phyloP scores from a whole-genome alignment of 2,113 vertebrate species.

The Lycaon pictus region DNA sequence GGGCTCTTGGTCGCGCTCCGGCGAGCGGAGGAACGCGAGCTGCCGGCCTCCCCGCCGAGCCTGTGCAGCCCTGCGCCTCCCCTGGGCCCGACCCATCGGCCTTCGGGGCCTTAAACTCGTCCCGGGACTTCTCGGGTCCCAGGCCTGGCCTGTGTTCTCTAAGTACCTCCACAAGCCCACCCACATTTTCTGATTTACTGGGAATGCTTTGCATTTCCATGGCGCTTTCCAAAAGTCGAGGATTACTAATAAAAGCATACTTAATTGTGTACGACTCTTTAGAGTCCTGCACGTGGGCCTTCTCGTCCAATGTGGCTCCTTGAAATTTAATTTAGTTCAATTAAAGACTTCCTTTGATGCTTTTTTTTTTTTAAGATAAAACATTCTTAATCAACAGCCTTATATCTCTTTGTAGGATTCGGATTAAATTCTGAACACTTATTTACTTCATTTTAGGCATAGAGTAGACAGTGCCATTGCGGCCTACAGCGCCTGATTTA shows the following conservation, averaged over 20 bases:
- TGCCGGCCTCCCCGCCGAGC: no score
- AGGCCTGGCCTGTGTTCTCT: neutral
- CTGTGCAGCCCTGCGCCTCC: neutral
- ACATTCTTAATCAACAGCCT: neutral
- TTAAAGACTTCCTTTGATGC: neutral
- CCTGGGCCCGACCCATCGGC: rapidly evolving
- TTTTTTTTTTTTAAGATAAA: neutral
- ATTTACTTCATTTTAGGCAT: neutral
- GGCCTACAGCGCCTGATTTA: neutral
- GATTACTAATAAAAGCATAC: neutral
- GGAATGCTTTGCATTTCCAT: neutral
- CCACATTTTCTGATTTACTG: neutral
- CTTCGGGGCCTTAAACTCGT: neutral
- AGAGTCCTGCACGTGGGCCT: neutral
- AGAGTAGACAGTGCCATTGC: neutral
- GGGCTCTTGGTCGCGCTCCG: neutral
- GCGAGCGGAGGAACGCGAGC: neutral
- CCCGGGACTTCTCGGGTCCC: neutral
- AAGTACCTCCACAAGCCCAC: neutral
- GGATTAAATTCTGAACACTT: neutral
- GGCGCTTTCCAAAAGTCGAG: neutral
- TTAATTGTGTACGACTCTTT: neutral
- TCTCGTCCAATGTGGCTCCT: neutral
- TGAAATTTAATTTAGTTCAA: conserved; percentile 21
- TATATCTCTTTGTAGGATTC: neutral